These are phyloP conservation scores for Chascanopsetta lugubris DNA, from an alignment of 2,113 vertebrate species.

Conservation along the genomic window DNA sequence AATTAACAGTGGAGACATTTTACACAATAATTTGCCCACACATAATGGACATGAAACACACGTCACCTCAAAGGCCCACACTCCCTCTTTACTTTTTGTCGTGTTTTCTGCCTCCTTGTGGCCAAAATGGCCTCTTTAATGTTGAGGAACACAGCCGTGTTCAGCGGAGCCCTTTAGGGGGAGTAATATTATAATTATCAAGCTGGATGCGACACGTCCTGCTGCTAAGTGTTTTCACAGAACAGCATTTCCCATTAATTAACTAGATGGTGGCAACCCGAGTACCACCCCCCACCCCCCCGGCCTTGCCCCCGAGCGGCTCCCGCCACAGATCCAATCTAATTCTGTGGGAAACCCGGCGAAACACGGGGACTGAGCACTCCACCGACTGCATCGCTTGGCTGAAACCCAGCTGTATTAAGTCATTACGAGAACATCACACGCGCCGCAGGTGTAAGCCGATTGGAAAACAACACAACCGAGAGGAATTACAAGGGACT, in stretches of 20 bases:
- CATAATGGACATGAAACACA: too few relatives aligned
- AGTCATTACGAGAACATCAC: neutral
- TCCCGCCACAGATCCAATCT: neutral
- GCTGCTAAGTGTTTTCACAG: neutral
- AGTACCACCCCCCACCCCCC: neutral
- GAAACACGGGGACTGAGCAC: neutral
- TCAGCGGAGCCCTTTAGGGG: neutral
- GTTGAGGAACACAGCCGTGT: neutral
- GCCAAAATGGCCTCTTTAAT: neutral
- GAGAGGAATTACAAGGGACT: neutral
- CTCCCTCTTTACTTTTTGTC: too few relatives aligned
- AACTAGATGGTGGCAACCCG: neutral
- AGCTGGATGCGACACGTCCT: neutral
- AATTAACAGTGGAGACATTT: too few relatives aligned
- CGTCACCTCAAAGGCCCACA: too few relatives aligned
- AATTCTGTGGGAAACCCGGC: neutral
- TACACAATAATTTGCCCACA: neutral
- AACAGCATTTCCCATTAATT: neutral
- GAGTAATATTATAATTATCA: conserved; percentile 2
- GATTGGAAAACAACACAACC: neutral
- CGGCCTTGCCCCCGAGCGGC: neutral
- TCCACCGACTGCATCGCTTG: conserved; percentile 20
- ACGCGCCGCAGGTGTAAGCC: neutral
- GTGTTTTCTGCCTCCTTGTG: neutral
- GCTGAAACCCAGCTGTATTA: neutral